Conservation (phyloP, 2,113 vertebrate genomes). For the Carassius auratus region DNA sequence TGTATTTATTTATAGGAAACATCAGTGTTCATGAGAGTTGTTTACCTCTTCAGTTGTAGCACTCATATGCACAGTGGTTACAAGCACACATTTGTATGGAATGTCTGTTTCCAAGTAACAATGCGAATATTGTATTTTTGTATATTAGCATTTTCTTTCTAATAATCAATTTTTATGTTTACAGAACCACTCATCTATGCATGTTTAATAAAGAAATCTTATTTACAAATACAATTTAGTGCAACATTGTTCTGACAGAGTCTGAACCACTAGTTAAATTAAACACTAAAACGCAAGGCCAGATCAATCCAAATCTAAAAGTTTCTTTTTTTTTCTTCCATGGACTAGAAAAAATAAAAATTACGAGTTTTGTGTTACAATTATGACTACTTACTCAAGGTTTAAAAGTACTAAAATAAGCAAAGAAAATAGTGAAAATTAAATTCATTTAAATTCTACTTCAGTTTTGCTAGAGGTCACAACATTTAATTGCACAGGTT, state of each 20-base stretch:
- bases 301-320: not conserved
- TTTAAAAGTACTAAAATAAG: not conserved
- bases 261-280: not conserved
- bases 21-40: slow-evolving; percentile 3
- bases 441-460: not conserved
- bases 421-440: not conserved
- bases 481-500: slow-evolving; percentile 3
- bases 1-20: not conserved
- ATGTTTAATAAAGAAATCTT: not conserved
- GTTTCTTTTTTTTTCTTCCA: not conserved
- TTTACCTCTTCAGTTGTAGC: not conserved
- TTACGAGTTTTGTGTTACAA: not conserved
- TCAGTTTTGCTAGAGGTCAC: slow-evolving; percentile 4
- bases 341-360: not conserved
- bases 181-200: not conserved
- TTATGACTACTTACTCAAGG: not conserved
- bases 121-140: not conserved
- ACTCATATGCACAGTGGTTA: not conserved
- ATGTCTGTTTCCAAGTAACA: not conserved
- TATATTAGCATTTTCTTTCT: not conserved
- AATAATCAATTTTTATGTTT: not conserved
- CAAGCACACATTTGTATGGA: not conserved
- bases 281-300: not conserved
- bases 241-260: not conserved
- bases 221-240: not conserved